Evolutionary conservation across 2,113 vertebrate species (phyloP), one percentile per base, ranked within the genome.

Genomic region (Megaceryle maxima): DNA sequence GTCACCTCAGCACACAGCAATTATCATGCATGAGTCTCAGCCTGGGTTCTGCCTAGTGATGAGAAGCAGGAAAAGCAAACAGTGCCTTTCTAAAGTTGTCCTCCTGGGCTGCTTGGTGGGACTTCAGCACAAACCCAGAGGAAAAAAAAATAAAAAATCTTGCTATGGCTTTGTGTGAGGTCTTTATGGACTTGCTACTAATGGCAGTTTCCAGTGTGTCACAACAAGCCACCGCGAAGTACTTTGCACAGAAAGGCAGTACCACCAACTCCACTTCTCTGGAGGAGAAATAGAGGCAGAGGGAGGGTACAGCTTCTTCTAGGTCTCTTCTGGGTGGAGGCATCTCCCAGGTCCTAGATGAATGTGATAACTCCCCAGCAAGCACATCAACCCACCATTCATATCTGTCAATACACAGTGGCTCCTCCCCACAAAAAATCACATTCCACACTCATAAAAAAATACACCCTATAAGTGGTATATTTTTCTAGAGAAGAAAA

Each of bases 361-460:
- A 63, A 64, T 7, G 29, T 26, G 29, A 29, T 28, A 18, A 29
- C 29, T 59, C 29, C 12, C 11, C 66, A 59, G 0, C 0, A 1
- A 69, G 68, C 25, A 35, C 1, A 3, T n/a, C 4, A 0, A 37
- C 50, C 50, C 68, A 33, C 88, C 29, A 6, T 59, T 55, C 21
- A 4, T 9, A 17, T 7, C 56, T 66, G 14, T 51, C 0, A 0
- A 41, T 20, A 29, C 60, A 63, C 20, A 62, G 48, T 17, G 37
- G 14, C 46, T 83, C 48, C 59, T 83, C 55, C 33, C 17, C 33
- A 14, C 33, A 35, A 73, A 79, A 75, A 39, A 57, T 63, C 28
- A 10, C 0, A 2, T 18, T 57, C 22, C 37, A 33, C 1, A 1
- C 29, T 75, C 17, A 20, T 43, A n/a, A 75, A 80, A 59, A 37